A percentile compares a stretch with the other conserved stretches of the same genome.
These are phyloP conservation scores for Chloroclystis v-ata DNA, from an alignment of 2,888 invertebrate genomes.

Conservation along the genomic window DNA sequence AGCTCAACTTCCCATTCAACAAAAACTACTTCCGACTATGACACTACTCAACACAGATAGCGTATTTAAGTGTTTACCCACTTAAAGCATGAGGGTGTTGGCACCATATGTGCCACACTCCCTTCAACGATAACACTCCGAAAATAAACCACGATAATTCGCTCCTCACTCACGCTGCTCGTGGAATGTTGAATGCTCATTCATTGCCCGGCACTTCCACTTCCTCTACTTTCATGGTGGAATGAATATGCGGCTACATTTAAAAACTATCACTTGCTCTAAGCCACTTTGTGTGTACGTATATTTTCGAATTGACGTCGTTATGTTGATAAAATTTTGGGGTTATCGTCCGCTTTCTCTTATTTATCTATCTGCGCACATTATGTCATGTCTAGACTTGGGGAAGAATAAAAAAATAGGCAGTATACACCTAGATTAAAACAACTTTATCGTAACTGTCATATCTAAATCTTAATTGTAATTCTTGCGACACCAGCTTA, in stretches of 20 bases:
- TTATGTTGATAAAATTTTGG: constrained; percentile 46
- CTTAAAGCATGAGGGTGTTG: constrained; percentile 36
- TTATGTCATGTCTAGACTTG: constrained; percentile 52
- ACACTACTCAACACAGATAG: not conserved
- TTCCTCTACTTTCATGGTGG: constrained; percentile 58
- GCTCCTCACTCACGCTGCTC: constrained; percentile 51
- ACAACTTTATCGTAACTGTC: constrained; percentile 31
- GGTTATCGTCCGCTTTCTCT: constrained; percentile 66
- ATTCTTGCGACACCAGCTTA: constrained; percentile 42
- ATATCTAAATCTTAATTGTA: constrained; percentile 40
- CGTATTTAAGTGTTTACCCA: constrained; percentile 19
- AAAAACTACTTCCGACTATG: constrained; percentile 1
- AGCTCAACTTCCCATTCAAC: not conserved
- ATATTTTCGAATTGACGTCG: constrained; percentile 46
- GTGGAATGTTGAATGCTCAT: constrained; percentile 48
- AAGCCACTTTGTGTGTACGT: constrained; percentile 35
- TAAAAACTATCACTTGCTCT: constrained; percentile 38
- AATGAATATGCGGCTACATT: constrained; percentile 45
- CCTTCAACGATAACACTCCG: constrained; percentile 52
- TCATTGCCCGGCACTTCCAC: constrained; percentile 52
- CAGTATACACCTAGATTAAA: constrained; percentile 9
- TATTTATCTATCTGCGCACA: constrained; percentile 45
- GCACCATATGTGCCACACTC: constrained; percentile 48
- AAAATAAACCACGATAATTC: constrained; percentile 62
- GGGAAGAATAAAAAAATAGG: constrained; percentile 33